phyloP scores from a whole-genome alignment of 2,888 invertebrate genomes.

The Euplagia quadripunctaria region DNA sequence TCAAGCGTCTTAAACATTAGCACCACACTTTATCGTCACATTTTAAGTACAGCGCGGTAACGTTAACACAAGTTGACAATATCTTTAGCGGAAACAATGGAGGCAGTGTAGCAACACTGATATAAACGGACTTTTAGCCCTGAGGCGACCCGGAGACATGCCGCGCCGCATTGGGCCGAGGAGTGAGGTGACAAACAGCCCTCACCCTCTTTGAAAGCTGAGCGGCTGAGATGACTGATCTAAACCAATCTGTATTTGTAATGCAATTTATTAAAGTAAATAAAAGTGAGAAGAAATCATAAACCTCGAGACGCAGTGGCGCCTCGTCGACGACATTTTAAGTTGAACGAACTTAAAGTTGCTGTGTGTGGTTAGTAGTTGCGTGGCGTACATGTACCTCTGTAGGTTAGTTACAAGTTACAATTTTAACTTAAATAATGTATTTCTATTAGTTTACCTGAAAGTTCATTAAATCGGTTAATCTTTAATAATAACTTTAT shows the following conservation, averaged over 20 bases:
- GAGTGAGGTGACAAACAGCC: not conserved
- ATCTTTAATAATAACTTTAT: too few species aligned
- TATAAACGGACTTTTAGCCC: not conserved
- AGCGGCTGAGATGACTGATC: slow-evolving; percentile 11
- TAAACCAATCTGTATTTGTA: slow-evolving; percentile 15
- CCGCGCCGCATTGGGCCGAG: not conserved
- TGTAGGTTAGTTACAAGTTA: too few species aligned
- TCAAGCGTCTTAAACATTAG: not conserved
- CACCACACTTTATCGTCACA: not conserved
- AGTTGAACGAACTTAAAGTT: not conserved
- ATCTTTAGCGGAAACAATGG: not conserved
- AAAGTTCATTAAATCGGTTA: too few species aligned
- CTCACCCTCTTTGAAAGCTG: slow-evolving; percentile 4
- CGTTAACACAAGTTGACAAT: not conserved
- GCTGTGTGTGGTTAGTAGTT: not conserved
- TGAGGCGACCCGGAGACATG: not conserved
- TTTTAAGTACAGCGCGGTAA: not conserved
- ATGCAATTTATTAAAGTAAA: slow-evolving; percentile 10
- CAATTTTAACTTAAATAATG: not conserved
- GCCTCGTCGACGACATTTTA: not conserved
- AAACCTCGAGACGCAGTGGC: not conserved
- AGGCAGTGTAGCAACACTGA: slow-evolving; percentile 1
- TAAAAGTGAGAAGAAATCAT: slow-evolving; percentile 1
- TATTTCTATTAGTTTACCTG: not conserved
- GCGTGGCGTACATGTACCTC: too few species aligned